These are phyloP conservation scores for Gonioctena quinquepunctata DNA, from an alignment of 1,140 invertebrate genomes.

Conservation along the genomic window DNA sequence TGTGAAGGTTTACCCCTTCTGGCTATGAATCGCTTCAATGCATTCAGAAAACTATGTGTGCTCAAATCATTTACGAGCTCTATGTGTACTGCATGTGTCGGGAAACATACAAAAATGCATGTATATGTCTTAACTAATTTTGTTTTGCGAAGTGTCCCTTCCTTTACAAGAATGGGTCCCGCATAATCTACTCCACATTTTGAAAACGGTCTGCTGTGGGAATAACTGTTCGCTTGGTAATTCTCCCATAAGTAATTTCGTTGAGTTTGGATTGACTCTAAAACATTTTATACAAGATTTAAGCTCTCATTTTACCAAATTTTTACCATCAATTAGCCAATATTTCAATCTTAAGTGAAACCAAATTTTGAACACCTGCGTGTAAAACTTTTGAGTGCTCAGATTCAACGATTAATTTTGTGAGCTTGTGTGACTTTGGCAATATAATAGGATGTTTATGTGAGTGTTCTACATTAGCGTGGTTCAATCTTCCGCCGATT, in stretches of 20 bases:
- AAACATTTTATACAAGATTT: slow-evolving; percentile 29
- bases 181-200: slow-evolving; percentile 35
- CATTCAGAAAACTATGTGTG: slow-evolving; percentile 34
- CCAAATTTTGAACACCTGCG: neutral
- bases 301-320: slow-evolving; percentile 22
- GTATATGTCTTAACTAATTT: slow-evolving; percentile 19
- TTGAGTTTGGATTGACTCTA: slow-evolving; percentile 6
- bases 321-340: slow-evolving; percentile 35
- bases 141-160: slow-evolving; percentile 6
- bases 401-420: slow-evolving; percentile 32
- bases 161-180: slow-evolving; percentile 21
- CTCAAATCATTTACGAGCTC: slow-evolving; percentile 22
- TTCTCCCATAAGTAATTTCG: slow-evolving; percentile 46
- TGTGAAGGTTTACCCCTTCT: slow-evolving; percentile 36
- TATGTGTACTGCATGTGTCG: slow-evolving; percentile 31
- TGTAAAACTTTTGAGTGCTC: slow-evolving; percentile 40
- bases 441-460: slow-evolving; percentile 45
- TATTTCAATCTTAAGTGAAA: slow-evolving; percentile 24
- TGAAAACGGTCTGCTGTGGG: slow-evolving; percentile 46
- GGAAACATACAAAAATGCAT: slow-evolving; percentile 23
- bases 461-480: slow-evolving; percentile 36
- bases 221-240: slow-evolving; percentile 43
- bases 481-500: slow-evolving; percentile 52
- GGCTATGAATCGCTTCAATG: slow-evolving; percentile 43
- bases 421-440: slow-evolving; percentile 24